A percentile compares a stretch with the other conserved stretches of the same genome.
phyloP scores from a whole-genome alignment of 2,113 vertebrate genomes.

The Pontoporia blainvillei region DNA sequence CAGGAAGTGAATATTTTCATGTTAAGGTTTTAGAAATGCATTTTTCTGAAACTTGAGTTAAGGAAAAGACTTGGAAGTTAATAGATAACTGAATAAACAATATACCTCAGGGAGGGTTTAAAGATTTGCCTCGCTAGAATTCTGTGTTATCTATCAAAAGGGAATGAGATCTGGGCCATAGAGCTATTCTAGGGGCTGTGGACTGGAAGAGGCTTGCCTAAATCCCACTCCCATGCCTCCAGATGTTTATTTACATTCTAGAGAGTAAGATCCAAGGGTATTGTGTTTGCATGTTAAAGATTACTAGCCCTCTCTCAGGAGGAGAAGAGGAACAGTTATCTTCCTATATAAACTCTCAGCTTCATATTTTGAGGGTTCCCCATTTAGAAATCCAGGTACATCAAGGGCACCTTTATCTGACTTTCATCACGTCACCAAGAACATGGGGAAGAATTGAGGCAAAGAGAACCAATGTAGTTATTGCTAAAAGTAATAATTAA shows the following conservation, averaged over 20 bases:
- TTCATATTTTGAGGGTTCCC: not conserved
- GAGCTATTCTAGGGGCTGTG: not conserved
- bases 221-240: not conserved
- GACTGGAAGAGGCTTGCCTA: not conserved
- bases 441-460: not conserved
- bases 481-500: not conserved
- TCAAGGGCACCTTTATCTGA: not conserved
- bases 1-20: not conserved
- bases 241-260: not conserved
- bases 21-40: not conserved
- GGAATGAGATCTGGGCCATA: not conserved
- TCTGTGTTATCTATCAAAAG: not conserved
- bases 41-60: not conserved
- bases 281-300: not conserved
- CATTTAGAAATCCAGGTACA: not conserved
- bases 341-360: not conserved
- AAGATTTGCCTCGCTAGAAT: not conserved
- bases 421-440: not conserved
- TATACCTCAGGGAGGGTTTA: not conserved
- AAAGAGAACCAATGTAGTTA: not conserved
- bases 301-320: not conserved
- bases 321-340: not conserved
- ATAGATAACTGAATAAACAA: not conserved
- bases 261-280: not conserved
- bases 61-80: not conserved